Evolutionary conservation across 2,797 vertebrate species (phyloP), one percentile per base, ranked within the genome.

Genomic region (Lithobates pipiens): DNA sequence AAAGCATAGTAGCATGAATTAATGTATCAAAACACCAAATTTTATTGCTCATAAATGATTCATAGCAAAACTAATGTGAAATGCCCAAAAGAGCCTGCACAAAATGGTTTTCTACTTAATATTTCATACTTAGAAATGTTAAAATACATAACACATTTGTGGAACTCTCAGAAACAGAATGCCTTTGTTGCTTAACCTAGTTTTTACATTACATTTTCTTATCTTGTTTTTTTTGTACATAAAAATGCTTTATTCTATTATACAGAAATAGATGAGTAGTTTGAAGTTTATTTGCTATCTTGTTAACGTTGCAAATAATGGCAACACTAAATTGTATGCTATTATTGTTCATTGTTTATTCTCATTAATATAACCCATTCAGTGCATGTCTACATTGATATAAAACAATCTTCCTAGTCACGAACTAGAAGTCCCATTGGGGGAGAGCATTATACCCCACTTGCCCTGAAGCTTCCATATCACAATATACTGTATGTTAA

Each of bases 31-130:
- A 82, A 86, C 85, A 74, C 80, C 69, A 78, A 68, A 83, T 77
- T 86, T 83, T 86, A 83, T 83, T 86, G 85, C 80, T 83, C 69
- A 86, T 86, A 86, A 83, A 83, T 83, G 69, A 86, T 86, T 83
- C 75, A 83, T 71, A 83, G 63, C 44, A 83, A 80, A 83, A 75
- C 76, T 68, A 83, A 87, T 83, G 69, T 57, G 61, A 68, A 79
- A 54, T 87, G 81, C 85, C 76, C 57, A 78, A 80, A 87, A 87
- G 76, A 82, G 71, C 70, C 63, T 16, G 63, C 71, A 11, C 75
- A 76, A 79, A 86, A 78, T 83, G 50, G 39, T 72, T 86, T 86
- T 57, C 85, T 83, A 63, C 85, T 83, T 83, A 87, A 87, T 87
- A 83, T 86, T 83, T 87, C 69, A 83, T 87, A 76, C 70, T 87